Evolutionary conservation across 2,113 vertebrate genomes (phyloP).

Genomic region (Todiramphus chloris): DNA sequence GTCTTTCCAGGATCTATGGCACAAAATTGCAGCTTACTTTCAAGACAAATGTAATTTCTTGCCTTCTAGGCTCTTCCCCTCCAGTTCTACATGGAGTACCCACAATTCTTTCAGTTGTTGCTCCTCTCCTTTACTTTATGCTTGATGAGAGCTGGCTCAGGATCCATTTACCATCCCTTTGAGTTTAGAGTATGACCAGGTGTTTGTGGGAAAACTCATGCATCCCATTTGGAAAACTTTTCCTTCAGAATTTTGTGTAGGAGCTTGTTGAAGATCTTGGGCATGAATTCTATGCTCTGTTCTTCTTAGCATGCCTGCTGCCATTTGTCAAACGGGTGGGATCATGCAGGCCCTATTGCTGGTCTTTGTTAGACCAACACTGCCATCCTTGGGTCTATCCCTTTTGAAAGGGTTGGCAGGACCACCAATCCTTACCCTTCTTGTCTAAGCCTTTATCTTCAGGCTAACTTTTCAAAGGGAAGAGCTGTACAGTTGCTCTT

Average conservation of each 20-base stretch:
- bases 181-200: neutral
- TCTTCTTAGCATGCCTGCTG: neutral
- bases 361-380: neutral
- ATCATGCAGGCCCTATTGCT: neutral
- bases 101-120: neutral
- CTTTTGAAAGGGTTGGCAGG: neutral
- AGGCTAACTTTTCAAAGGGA: neutral
- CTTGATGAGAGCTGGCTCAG: neutral
- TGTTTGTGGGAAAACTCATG: neutral
- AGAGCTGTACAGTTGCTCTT: neutral
- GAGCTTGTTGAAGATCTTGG: neutral
- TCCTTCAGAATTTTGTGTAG: neutral
- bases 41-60: neutral
- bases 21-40: neutral
- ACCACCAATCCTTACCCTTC: neutral
- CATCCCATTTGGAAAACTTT: neutral
- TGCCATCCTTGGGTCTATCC: neutral
- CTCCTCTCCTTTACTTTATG: neutral
- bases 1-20: neutral
- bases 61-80: neutral
- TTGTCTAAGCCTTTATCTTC: neutral
- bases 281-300: neutral
- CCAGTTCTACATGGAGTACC: neutral
- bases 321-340: neutral
- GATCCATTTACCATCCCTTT: neutral